Evolutionary conservation across 2,888 invertebrate species (phyloP).

Genomic region (Athalia cordata): DNA sequence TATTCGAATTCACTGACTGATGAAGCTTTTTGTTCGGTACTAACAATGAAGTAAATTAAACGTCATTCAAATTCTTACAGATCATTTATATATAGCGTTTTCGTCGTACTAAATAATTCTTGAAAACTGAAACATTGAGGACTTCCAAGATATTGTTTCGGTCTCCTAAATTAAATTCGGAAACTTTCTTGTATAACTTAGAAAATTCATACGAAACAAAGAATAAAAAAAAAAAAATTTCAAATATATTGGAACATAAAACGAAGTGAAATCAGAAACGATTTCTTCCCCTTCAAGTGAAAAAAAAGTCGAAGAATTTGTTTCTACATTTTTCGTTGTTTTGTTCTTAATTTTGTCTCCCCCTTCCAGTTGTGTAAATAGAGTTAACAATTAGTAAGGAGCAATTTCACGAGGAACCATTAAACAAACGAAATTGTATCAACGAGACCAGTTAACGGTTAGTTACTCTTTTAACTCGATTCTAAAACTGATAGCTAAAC

Average conservation of each 20-base stretch:
- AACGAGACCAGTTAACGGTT: slow-evolving; percentile 25
- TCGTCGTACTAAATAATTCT: background rate
- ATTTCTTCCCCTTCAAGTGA: no score
- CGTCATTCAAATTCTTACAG: background rate
- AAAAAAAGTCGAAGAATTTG: background rate
- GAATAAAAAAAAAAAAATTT: no score
- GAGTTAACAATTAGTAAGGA: slow-evolving; percentile 23
- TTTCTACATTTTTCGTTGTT: background rate
- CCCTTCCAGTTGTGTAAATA: slow-evolving; percentile 14
- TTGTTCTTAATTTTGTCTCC: background rate
- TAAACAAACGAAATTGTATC: background rate
- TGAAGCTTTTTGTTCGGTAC: slow-evolving; percentile 6
- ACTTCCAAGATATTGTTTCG: background rate
- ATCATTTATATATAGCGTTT: background rate
- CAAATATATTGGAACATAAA: background rate
- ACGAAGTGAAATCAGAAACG: background rate
- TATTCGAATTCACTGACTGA: background rate
- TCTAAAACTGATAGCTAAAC: background rate
- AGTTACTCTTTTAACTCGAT: slow-evolving; percentile 50
- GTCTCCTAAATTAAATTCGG: background rate
- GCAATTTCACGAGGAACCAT: slow-evolving; percentile 1
- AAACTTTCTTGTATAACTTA: background rate
- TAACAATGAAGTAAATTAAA: background rate
- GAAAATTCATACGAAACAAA: background rate
- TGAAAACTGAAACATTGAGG: background rate